Base-by-base conservation (phyloP, 2,888 invertebrate genomes). In the Argynnis bischoffii region DNA sequence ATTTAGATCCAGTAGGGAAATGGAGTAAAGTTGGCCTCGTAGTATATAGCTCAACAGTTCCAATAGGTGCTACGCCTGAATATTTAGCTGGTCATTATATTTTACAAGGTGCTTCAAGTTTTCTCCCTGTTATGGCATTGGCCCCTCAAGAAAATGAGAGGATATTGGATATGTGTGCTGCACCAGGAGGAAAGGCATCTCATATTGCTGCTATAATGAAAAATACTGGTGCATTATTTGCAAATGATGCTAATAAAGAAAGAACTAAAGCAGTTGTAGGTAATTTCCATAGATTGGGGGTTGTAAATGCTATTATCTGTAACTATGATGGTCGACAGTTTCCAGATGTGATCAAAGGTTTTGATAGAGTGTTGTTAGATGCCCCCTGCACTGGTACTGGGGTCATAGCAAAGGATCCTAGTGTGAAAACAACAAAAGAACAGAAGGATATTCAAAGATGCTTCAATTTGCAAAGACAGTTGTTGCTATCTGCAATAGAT, bases 311-410 rank as follows among this genome's bases (percentile, higher is more conserved):
- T 6, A 94, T 99, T 13, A 95, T 99, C 66, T 97, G 96, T 75
- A 95, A 95, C 74, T 95, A 97, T 81, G 99, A 99, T 91, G 99
- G 99, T 1, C 93, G 97, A 65, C 95, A 96, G 79, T 96, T 97
- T 80, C 95, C 96, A 0, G 93, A 96, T 86, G 93, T 97, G 14
- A 96, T 98, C 85, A 97, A 96, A 80, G 97, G 97, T 1, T 99
- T 99, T 84, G 99, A 99, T 87, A 94, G 99, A 77, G 97, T 99
- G 6, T 89, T 99, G 47, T 90, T 99, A 59, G 99, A 99, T 93
- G 99, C 99, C 0, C 99, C 99, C 0, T 99, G 99, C 84, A 98
- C 98, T 51, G 99, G 99, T 48, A 99, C 99, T 0, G 99, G 99
- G 41, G 99, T 99, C 13, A 96, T 99, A 53, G 96, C 99, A 35